Conservation (phyloP, 2,888 invertebrate genomes). For the Venusia cambrica region DNA sequence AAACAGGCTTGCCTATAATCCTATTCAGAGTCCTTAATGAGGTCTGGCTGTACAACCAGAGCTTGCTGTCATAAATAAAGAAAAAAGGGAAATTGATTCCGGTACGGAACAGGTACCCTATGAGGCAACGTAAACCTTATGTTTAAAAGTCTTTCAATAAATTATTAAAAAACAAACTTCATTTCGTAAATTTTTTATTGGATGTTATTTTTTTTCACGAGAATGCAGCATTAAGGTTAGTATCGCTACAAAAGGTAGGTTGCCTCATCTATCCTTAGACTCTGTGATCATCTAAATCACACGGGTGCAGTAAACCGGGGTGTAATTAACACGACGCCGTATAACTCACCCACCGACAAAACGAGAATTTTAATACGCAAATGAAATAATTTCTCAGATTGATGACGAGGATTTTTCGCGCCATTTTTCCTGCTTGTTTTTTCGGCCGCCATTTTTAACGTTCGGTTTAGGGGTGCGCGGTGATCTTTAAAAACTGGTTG, state of each 20-base stretch:
- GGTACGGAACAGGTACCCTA: not conserved
- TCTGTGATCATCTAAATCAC: slow-evolving; percentile 46
- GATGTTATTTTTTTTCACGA: no score
- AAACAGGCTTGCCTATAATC: no score
- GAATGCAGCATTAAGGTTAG: not conserved
- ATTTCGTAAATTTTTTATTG: no score
- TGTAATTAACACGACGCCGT: slow-evolving; percentile 71
- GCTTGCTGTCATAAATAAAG: no score
- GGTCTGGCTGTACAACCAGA: no score
- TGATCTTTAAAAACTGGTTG: not conserved
- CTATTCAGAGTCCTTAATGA: no score
- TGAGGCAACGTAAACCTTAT: no score
- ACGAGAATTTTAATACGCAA: slow-evolving; percentile 79
- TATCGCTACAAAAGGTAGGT: slow-evolving; percentile 1
- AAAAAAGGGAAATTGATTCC: no score
- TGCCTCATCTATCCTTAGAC: slow-evolving; percentile 18
- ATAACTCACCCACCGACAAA: slow-evolving; percentile 76
- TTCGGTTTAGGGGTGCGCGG: slow-evolving; percentile 8
- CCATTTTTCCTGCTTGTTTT: slow-evolving; percentile 44
- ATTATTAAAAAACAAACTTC: no score
- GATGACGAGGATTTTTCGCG: slow-evolving; percentile 69
- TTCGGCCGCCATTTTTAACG: slow-evolving; percentile 25
- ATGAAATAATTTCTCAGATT: slow-evolving; percentile 79
- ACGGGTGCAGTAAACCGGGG: slow-evolving; percentile 57
- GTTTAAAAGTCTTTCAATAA: no score